Conservation (phyloP, 2,888 invertebrate genomes). For the Sepioteuthis lessoniana region DNA sequence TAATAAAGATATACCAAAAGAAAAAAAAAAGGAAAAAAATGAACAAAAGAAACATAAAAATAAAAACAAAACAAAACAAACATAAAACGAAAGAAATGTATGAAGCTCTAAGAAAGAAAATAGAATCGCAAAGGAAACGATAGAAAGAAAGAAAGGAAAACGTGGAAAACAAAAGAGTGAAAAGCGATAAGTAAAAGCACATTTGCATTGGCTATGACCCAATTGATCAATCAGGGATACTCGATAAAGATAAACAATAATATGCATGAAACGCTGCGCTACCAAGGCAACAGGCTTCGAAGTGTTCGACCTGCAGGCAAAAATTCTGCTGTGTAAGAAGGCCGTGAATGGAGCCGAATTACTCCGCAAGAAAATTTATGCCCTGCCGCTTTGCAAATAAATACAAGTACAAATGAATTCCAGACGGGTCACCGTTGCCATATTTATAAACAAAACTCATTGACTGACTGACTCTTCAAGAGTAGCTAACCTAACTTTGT, state of each 20-base stretch:
- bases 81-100: too few species aligned
- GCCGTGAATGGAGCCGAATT: neutral
- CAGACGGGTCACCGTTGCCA: neutral
- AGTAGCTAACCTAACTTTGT: too few species aligned
- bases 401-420: neutral
- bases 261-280: neutral
- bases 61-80: too few species aligned
- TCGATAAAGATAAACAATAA: neutral
- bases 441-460: too few species aligned
- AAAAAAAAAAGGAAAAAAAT: too few species aligned
- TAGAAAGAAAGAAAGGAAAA: neutral
- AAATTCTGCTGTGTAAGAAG: neutral
- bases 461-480: too few species aligned
- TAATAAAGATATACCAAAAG: too few species aligned
- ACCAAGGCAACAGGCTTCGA: neutral
- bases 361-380: neutral
- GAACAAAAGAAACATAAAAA: too few species aligned
- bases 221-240: conserved; percentile 21
- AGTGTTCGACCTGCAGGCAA: neutral
- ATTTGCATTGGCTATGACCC: conserved; percentile 8
- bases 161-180: neutral
- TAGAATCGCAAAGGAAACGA: too few species aligned
- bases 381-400: neutral
- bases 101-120: neutral
- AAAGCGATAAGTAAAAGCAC: neutral